These are phyloP conservation scores for Hippocampus abdominalis DNA, from an alignment of 2,113 vertebrate species.

Conservation along the genomic window DNA sequence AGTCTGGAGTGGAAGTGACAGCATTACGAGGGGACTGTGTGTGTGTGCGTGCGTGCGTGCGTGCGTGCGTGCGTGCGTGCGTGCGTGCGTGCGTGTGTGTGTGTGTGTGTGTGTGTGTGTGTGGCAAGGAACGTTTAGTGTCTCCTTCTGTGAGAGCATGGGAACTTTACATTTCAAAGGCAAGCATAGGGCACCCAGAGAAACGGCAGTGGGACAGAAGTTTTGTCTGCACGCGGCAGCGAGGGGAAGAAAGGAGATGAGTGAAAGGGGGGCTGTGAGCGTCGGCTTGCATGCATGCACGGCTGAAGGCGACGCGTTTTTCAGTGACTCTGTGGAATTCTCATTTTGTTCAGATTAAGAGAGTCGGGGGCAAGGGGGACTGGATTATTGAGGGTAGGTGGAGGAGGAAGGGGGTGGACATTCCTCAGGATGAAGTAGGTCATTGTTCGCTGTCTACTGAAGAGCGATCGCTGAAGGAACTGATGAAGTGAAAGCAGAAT, in stretches of 20 bases:
- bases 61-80: constrained; percentile 27
- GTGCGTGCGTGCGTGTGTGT: constrained; percentile 19
- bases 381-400: constrained; percentile 65
- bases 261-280: constrained; percentile 19
- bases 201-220: constrained; percentile 33
- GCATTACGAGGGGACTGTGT: constrained; percentile 32
- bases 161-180: constrained; percentile 72
- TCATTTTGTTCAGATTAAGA: constrained; percentile 77
- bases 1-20: constrained; percentile 71
- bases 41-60: constrained; percentile 21
- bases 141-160: constrained; percentile 58
- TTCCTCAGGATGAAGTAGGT: constrained; percentile 80
- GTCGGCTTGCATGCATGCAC: constrained; percentile 28
- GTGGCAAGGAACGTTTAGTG: constrained; percentile 46
- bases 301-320: constrained; percentile 63
- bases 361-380: constrained; percentile 57
- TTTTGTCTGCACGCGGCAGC: constrained; percentile 25
- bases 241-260: constrained; percentile 16
- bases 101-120: constrained; percentile 23
- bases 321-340: constrained; percentile 64
- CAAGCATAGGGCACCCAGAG: constrained; percentile 42
- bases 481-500: constrained; percentile 74
- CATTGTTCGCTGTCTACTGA: constrained; percentile 76
- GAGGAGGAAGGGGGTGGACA: constrained; percentile 58
- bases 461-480: constrained; percentile 74